A percentile compares a stretch with the other conserved stretches of the same genome.
These are phyloP conservation scores for Drosophila cardini DNA, from an alignment of 1,140 invertebrate genomes.

Conservation along the genomic window DNA sequence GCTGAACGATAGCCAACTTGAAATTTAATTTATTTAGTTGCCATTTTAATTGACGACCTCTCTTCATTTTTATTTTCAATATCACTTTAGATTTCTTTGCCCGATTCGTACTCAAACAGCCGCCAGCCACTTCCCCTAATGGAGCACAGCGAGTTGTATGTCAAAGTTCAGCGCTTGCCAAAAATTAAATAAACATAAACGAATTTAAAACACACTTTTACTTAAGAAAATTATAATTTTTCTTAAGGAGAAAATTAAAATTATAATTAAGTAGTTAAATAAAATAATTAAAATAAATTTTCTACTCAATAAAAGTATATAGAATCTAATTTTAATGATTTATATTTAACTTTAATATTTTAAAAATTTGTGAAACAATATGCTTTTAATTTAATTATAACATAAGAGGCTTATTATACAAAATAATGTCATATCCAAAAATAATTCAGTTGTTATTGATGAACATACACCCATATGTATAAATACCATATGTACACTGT, in stretches of 20 bases:
- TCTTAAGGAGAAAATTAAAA: neutral
- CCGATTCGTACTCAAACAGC: conserved; percentile 30
- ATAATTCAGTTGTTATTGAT: neutral
- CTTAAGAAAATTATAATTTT: no score
- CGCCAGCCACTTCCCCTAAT: conserved; percentile 50
- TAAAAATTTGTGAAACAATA: neutral
- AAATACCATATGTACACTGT: conserved; percentile 13
- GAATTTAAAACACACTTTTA: neutral
- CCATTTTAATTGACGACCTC: conserved; percentile 68
- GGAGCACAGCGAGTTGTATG: conserved; percentile 16
- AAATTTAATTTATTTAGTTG: conserved; percentile 66
- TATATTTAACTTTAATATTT: neutral
- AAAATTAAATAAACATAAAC: neutral
- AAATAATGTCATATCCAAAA: neutral
- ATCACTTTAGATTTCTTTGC: conserved; percentile 50
- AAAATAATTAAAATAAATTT: neutral
- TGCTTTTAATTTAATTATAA: neutral
- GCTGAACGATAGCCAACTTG: conserved; percentile 37
- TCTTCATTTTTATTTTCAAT: conserved; percentile 55
- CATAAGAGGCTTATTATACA: neutral
- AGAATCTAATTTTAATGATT: neutral
- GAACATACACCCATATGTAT: neutral
- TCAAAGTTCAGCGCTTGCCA: conserved; percentile 9
- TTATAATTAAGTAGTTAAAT: neutral
- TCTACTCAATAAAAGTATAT: neutral